Percentiles rank a stretch among this genome's conserved stretches.
Conservation (phyloP, 2,888 invertebrate species). For the Epiblema foenella region DNA sequence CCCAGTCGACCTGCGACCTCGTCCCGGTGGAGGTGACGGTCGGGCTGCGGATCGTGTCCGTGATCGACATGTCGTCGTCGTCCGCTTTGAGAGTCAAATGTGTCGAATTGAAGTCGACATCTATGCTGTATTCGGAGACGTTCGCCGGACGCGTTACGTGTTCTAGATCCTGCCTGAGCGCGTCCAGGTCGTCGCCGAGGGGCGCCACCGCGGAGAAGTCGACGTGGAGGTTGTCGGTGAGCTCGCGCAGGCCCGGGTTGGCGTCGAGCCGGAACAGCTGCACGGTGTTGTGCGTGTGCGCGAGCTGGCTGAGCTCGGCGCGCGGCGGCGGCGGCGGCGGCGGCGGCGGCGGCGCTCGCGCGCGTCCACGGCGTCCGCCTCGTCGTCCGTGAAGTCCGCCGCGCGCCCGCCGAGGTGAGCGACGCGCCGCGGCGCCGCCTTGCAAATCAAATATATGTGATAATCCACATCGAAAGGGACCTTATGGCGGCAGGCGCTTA, state of each 20-base stretch:
- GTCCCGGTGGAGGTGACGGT: slow-evolving; percentile 52
- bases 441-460: not conserved
- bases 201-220: slow-evolving; percentile 4
- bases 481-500: too few relatives aligned
- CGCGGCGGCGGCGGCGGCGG: slow-evolving; percentile 50
- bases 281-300: slow-evolving; percentile 64
- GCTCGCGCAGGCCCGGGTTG: slow-evolving; percentile 57
- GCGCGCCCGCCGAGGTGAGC: slow-evolving; percentile 69
- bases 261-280: slow-evolving; percentile 66
- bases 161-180: slow-evolving; percentile 66
- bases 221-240: slow-evolving; percentile 51
- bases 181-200: slow-evolving; percentile 66
- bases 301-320: slow-evolving; percentile 65
- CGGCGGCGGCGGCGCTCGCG: not conserved
- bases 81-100: slow-evolving; percentile 56
- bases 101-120: slow-evolving; percentile 72
- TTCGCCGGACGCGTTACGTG: slow-evolving; percentile 49
- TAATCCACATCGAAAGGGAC: too few relatives aligned
- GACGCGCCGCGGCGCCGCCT: slow-evolving; percentile 54
- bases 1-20: slow-evolving; percentile 57
- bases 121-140: slow-evolving; percentile 63
- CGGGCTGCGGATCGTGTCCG: slow-evolving; percentile 67
- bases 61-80: slow-evolving; percentile 75
- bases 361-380: slow-evolving; percentile 60
- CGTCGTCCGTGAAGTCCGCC: slow-evolving; percentile 75